These are phyloP conservation scores for Pogonocherus hispidulus DNA, from an alignment of 2,888 invertebrate genomes.

Conservation along the genomic window DNA sequence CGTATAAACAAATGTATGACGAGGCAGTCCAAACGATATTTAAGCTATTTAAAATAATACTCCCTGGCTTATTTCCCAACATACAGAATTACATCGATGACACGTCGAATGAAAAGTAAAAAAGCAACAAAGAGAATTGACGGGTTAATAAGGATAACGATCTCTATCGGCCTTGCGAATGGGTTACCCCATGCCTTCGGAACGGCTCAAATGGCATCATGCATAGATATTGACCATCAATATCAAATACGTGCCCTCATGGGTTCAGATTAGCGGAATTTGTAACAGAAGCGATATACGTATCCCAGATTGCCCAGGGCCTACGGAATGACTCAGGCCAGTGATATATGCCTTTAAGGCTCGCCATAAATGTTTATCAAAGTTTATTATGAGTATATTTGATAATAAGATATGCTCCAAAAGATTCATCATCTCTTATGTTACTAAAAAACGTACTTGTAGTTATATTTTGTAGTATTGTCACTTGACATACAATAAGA, in stretches of 20 bases:
- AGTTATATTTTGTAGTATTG: no score
- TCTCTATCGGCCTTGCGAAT: constrained; percentile 24
- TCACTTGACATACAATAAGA: no score
- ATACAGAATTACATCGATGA: not conserved
- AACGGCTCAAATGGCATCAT: constrained; percentile 52
- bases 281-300: constrained; percentile 24
- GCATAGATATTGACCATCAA: constrained; percentile 60
- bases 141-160: constrained; percentile 26
- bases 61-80: not conserved
- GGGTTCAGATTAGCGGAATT: constrained; percentile 40
- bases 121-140: constrained; percentile 1
- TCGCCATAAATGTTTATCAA: not conserved
- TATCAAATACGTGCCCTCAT: constrained; percentile 52
- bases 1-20: no score
- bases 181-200: constrained; percentile 28
- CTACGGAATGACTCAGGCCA: not conserved
- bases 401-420: no score
- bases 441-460: no score
- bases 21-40: no score
- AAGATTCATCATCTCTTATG: no score
- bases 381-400: no score
- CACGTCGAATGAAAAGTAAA: not conserved
- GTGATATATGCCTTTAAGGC: no score
- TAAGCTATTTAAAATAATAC: no score
- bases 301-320: not conserved